Percentiles rank a stretch among this genome's conserved stretches.
Evolutionary conservation across 1,140 invertebrate genomes (phyloP).

Genomic region (Drosophila parvula): DNA sequence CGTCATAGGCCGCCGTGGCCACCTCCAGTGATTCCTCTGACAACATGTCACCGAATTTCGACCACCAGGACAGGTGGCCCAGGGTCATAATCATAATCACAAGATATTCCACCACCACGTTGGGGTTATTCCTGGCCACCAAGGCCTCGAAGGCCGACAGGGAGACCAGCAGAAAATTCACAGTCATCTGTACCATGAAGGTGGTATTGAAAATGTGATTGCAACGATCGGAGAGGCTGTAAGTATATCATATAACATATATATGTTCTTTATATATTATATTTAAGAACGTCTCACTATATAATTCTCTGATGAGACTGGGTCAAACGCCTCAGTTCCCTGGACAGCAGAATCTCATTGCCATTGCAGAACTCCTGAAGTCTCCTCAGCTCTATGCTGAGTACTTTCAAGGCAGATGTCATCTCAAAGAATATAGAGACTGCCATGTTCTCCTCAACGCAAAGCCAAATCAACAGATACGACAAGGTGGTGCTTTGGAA

Average conservation of each 20-base stretch:
- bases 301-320: conserved; percentile 54
- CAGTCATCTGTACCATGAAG: conserved; percentile 45
- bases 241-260: not conserved
- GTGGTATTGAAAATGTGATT: conserved; percentile 50
- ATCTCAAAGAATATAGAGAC: conserved; percentile 40
- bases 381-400: conserved; percentile 38
- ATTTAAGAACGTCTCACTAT: not conserved
- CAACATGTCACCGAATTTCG: conserved; percentile 52
- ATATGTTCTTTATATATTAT: no score
- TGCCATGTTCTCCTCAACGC: conserved; percentile 13
- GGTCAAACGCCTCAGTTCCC: conserved; percentile 15
- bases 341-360: not conserved
- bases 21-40: conserved; percentile 41
- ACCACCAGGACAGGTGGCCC: conserved; percentile 48
- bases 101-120: conserved; percentile 38
- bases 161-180: conserved; percentile 44
- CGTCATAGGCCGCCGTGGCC: conserved; percentile 46
- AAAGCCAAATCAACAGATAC: conserved; percentile 20
- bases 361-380: not conserved
- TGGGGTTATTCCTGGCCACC: conserved; percentile 29
- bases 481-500: conserved; percentile 4
- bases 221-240: conserved; percentile 31
- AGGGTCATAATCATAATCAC: conserved; percentile 41
- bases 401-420: conserved; percentile 21
- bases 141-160: conserved; percentile 50